These are phyloP conservation scores for Drosophila mettleri DNA, from an alignment of 2,888 invertebrate genomes.

Conservation along the genomic window DNA sequence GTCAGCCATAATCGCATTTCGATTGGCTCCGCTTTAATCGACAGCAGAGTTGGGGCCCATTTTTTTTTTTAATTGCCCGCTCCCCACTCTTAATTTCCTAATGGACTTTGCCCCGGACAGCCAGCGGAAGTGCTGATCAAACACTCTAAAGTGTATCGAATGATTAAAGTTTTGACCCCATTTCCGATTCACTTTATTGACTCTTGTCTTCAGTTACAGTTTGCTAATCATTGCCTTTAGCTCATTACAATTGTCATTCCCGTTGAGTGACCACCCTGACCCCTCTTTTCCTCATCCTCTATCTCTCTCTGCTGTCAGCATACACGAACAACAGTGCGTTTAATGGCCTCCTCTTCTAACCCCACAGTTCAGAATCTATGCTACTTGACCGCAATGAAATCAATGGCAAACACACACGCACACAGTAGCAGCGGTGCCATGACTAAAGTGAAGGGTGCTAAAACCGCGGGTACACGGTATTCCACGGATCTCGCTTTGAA, in stretches of 20 bases:
- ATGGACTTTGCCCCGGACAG: conserved; percentile 41
- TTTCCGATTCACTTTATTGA: conserved; percentile 57
- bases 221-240: conserved; percentile 57
- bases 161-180: conserved; percentile 23
- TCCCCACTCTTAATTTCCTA: conserved; percentile 23
- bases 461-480: conserved; percentile 37
- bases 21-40: conserved; percentile 31
- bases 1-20: conserved; percentile 52
- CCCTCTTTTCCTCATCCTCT: background rate
- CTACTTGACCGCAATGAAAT: conserved; percentile 68
- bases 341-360: conserved; percentile 35
- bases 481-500: conserved; percentile 13
- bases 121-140: conserved; percentile 43
- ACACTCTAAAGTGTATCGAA: conserved; percentile 15
- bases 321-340: conserved; percentile 25
- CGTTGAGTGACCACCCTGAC: conserved; percentile 49
- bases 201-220: conserved; percentile 57
- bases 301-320: background rate
- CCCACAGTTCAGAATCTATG: conserved; percentile 17
- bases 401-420: conserved; percentile 28
- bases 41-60: conserved; percentile 3
- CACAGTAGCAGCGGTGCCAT: conserved; percentile 4
- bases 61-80: conserved; percentile 29
- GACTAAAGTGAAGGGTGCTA: conserved; percentile 23
- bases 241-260: conserved; percentile 64